These are phyloP conservation scores for Leptothorax acervorum DNA, from an alignment of 2,888 invertebrate species.

Conservation along the genomic window DNA sequence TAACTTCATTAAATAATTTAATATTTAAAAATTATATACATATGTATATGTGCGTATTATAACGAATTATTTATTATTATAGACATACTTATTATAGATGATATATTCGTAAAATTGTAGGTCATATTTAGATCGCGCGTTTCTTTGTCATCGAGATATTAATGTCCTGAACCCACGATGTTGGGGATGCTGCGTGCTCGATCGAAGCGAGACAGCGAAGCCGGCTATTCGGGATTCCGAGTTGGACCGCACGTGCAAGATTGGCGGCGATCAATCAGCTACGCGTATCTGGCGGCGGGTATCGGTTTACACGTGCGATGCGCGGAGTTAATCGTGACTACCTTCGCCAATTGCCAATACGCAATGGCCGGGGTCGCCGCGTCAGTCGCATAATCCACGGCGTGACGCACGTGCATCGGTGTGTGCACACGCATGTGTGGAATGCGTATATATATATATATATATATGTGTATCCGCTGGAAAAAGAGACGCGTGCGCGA, in stretches of 20 bases:
- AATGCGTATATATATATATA: no score
- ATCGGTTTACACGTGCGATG: slow-evolving; percentile 50
- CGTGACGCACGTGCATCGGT: slow-evolving; percentile 31
- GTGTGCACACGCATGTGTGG: slow-evolving; percentile 4
- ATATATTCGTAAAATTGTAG: not conserved
- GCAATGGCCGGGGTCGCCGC: slow-evolving; percentile 31
- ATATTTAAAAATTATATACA: not conserved
- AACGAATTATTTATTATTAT: not conserved
- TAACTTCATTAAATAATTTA: not conserved
- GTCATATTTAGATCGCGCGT: not conserved
- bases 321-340: slow-evolving; percentile 41
- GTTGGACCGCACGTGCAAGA: slow-evolving; percentile 34
- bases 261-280: slow-evolving; percentile 50
- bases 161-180: not conserved
- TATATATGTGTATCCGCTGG: not conserved
- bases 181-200: not conserved
- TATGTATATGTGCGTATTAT: not conserved
- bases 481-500: slow-evolving; percentile 46
- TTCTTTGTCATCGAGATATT: slow-evolving; percentile 6
- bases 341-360: slow-evolving; percentile 44
- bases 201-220: not conserved
- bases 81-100: not conserved
- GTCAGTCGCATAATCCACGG: slow-evolving; percentile 38
- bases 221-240: slow-evolving; percentile 22
- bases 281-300: slow-evolving; percentile 35